phyloP scores from a whole-genome alignment of 2,888 invertebrate species.

The Ariolimax columbianus region DNA sequence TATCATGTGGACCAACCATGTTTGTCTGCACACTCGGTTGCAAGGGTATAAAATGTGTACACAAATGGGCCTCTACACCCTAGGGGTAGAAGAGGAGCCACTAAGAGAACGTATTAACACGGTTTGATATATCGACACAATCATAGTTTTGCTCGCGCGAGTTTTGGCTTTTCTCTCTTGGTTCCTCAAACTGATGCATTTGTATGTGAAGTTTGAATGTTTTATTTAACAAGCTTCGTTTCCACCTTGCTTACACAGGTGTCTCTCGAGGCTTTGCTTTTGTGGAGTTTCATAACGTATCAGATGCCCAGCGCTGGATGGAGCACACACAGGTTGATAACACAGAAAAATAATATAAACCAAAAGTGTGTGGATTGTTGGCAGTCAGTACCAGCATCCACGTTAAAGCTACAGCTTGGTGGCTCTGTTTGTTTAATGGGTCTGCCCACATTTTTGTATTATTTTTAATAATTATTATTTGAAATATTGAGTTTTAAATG shows the following conservation, averaged over 20 bases:
- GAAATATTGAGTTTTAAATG: background rate
- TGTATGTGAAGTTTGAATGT: constrained; percentile 50
- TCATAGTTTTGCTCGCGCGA: background rate
- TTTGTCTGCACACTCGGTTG: too few relatives aligned
- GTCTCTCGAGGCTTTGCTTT: constrained; percentile 93
- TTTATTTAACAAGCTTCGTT: constrained; percentile 54
- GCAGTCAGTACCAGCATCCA: constrained; percentile 26
- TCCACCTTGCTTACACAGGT: constrained; percentile 82
- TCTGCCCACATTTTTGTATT: background rate
- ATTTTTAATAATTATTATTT: background rate
- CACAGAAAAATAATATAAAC: constrained; percentile 24
- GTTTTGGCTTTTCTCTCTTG: constrained; percentile 23
- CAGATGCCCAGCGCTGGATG: constrained; percentile 94
- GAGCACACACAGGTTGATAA: constrained; percentile 89
- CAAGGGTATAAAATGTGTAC: too few relatives aligned
- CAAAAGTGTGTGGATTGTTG: constrained; percentile 4
- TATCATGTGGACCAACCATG: too few relatives aligned
- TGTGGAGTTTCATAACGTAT: constrained; percentile 93
- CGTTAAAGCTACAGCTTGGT: constrained; percentile 25
- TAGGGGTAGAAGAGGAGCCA: too few relatives aligned
- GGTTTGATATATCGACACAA: too few relatives aligned
- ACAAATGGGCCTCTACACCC: too few relatives aligned
- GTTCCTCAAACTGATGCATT: constrained; percentile 30
- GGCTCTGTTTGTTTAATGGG: constrained; percentile 33
- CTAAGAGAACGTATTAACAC: too few relatives aligned